These are phyloP conservation scores for Calosoma granatense DNA, from an alignment of 1,140 invertebrate species.

Conservation along the genomic window DNA sequence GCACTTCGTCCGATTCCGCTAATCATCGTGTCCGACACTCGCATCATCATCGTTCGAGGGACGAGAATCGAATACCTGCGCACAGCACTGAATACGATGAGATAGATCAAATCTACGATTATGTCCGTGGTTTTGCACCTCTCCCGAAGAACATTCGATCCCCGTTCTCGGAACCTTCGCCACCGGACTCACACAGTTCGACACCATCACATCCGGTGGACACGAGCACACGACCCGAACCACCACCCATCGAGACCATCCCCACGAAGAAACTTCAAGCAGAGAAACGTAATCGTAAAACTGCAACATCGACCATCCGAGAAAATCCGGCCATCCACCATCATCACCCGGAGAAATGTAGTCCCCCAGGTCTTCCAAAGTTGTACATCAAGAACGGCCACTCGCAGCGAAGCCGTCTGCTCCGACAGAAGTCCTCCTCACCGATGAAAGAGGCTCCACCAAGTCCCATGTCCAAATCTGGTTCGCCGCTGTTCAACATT, in stretches of 20 bases:
- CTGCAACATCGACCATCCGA: slow-evolving; percentile 35
- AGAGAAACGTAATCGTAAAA: slow-evolving; percentile 55
- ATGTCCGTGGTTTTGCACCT: slow-evolving; percentile 83
- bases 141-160: slow-evolving; percentile 70
- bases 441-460: slow-evolving; percentile 59
- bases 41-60: slow-evolving; percentile 33
- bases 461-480: slow-evolving; percentile 51
- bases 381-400: slow-evolving; percentile 67
- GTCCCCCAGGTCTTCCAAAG: slow-evolving; percentile 52
- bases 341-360: slow-evolving; percentile 39
- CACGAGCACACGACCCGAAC: slow-evolving; percentile 64
- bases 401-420: slow-evolving; percentile 51
- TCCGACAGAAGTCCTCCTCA: slow-evolving; percentile 61
- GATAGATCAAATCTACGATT: slow-evolving; percentile 94
- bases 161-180: slow-evolving; percentile 46
- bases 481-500: slow-evolving; percentile 71
- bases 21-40: slow-evolving; percentile 39
- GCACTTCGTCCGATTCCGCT: slow-evolving; percentile 60
- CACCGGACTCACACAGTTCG: slow-evolving; percentile 38
- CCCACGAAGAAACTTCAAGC: slow-evolving; percentile 71
- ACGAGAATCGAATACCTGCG: slow-evolving; percentile 41
- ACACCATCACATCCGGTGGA: slow-evolving; percentile 42
- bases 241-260: slow-evolving; percentile 83
- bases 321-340: slow-evolving; percentile 29
- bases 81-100: slow-evolving; percentile 84